Conservation (phyloP, 1,140 invertebrate species). For the Cecropterus lyciades region DNA sequence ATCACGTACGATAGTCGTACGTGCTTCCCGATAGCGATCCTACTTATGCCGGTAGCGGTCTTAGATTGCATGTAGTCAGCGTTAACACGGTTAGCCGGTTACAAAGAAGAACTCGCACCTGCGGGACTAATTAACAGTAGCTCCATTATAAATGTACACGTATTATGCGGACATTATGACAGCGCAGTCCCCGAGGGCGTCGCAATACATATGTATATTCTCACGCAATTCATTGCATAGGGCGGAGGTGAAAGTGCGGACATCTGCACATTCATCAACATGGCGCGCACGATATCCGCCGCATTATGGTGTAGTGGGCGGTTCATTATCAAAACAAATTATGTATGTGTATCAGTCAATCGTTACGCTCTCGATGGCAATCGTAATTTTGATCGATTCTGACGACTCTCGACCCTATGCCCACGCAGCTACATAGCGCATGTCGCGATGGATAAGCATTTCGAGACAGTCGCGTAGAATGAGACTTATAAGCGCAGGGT, state of each 20-base stretch:
- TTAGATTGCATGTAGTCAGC: slow-evolving; percentile 13
- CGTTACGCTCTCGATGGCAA: slow-evolving; percentile 28
- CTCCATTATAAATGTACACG: slow-evolving; percentile 30
- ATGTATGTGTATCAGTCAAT: slow-evolving; percentile 36
- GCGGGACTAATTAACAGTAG: slow-evolving; percentile 16
- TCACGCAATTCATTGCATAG: slow-evolving; percentile 55
- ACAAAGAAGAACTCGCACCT: slow-evolving; percentile 6
- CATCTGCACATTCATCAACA: slow-evolving; percentile 49
- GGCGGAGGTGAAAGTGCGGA: slow-evolving; percentile 69
- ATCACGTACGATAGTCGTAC: slow-evolving; percentile 34
- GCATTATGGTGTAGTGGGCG: slow-evolving; percentile 47
- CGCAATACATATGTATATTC: slow-evolving; percentile 50
- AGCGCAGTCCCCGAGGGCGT: slow-evolving; percentile 40
- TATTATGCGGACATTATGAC: slow-evolving; percentile 35
- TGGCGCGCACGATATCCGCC: slow-evolving; percentile 44
- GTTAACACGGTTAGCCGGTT: slow-evolving; percentile 22
- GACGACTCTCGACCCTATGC: slow-evolving; percentile 11
- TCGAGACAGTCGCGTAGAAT: slow-evolving; percentile 26
- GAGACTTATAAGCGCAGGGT: slow-evolving; percentile 36
- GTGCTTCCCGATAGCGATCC: slow-evolving; percentile 20
- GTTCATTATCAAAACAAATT: slow-evolving; percentile 47
- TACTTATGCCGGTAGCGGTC: slow-evolving; percentile 15
- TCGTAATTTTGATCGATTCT: slow-evolving; percentile 13
- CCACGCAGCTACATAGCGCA: slow-evolving; percentile 8
- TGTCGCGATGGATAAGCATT: slow-evolving; percentile 3